These are phyloP conservation scores for Raphicerus campestris DNA, from an alignment of 2,113 vertebrate species.

Conservation along the genomic window DNA sequence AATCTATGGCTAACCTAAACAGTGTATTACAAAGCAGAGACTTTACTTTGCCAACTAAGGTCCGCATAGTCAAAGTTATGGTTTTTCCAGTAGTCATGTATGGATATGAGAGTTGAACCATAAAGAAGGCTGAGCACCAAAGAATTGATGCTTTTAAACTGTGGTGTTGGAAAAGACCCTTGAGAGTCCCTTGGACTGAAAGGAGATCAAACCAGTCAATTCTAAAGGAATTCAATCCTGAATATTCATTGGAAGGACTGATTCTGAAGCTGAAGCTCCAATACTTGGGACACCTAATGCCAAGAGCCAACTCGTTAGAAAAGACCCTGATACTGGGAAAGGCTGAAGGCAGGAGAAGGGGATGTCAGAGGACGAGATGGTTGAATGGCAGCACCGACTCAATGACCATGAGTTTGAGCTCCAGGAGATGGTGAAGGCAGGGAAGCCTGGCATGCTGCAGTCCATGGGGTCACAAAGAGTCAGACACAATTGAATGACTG, in stretches of 20 bases:
- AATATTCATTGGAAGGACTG: not conserved
- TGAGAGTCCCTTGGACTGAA: not conserved
- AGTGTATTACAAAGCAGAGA: not conserved
- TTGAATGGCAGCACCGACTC: not conserved
- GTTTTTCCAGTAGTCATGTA: not conserved
- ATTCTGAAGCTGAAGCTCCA: not conserved
- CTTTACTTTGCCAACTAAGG: not conserved
- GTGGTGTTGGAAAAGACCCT: not conserved
- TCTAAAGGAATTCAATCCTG: not conserved
- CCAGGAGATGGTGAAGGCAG: not conserved
- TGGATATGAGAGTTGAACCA: not conserved
- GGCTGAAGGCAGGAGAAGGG: not conserved
- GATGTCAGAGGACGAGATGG: not conserved
- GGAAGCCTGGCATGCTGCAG: not conserved
- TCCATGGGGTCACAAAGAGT: not conserved
- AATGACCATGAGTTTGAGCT: not conserved
- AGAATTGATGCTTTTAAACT: not conserved
- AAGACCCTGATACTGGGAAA: not conserved
- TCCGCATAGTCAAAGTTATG: not conserved
- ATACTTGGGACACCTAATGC: not conserved
- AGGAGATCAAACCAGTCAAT: not conserved
- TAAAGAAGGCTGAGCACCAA: rapidly evolving
- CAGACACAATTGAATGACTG: not conserved
- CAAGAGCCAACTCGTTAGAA: not conserved
- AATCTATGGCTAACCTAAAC: not conserved